A percentile compares a stretch with the other conserved stretches of the same genome.
Conservation (phyloP, 2,113 vertebrate genomes). For the Etheostoma spectabile region DNA sequence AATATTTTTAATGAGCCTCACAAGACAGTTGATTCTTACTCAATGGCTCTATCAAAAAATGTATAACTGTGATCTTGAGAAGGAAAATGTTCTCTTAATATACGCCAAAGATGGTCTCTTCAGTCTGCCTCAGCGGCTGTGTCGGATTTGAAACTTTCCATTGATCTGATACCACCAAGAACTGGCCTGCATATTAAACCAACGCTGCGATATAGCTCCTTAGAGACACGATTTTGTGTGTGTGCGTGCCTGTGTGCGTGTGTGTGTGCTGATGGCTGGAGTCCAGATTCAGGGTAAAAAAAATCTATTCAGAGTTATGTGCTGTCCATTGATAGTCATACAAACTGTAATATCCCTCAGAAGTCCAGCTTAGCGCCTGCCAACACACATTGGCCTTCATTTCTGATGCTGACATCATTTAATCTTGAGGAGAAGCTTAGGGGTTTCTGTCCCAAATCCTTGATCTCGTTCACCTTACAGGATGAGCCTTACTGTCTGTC, state of each 20-base stretch:
- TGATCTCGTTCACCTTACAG: slow-evolving; percentile 63
- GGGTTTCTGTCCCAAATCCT: slow-evolving; percentile 61
- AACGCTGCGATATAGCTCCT: slow-evolving; percentile 55
- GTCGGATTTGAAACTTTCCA: slow-evolving; percentile 77
- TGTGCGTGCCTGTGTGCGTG: slow-evolving; percentile 37
- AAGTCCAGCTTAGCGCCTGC: slow-evolving; percentile 63
- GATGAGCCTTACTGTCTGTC: slow-evolving; percentile 44
- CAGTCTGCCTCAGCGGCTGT: slow-evolving; percentile 69
- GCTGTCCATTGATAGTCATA: slow-evolving; percentile 64
- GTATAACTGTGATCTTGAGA: slow-evolving; percentile 69
- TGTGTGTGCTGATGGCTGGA: slow-evolving; percentile 42
- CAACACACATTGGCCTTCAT: slow-evolving; percentile 67
- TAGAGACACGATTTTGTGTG: slow-evolving; percentile 42
- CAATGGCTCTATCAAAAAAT: slow-evolving; percentile 67
- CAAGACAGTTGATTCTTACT: slow-evolving; percentile 69
- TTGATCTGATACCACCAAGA: slow-evolving; percentile 78
- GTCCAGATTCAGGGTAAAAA: slow-evolving; percentile 53
- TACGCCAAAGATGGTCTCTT: slow-evolving; percentile 71
- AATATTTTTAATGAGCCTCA: slow-evolving; percentile 76
- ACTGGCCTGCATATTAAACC: slow-evolving; percentile 74
- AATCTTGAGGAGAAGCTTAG: slow-evolving; percentile 60
- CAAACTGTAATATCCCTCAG: slow-evolving; percentile 58
- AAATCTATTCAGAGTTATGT: slow-evolving; percentile 55
- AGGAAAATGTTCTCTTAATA: slow-evolving; percentile 72
- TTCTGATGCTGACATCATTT: slow-evolving; percentile 74